Base-by-base conservation (phyloP, 1,140 invertebrate genomes). In the Helicoverpa armigera region DNA sequence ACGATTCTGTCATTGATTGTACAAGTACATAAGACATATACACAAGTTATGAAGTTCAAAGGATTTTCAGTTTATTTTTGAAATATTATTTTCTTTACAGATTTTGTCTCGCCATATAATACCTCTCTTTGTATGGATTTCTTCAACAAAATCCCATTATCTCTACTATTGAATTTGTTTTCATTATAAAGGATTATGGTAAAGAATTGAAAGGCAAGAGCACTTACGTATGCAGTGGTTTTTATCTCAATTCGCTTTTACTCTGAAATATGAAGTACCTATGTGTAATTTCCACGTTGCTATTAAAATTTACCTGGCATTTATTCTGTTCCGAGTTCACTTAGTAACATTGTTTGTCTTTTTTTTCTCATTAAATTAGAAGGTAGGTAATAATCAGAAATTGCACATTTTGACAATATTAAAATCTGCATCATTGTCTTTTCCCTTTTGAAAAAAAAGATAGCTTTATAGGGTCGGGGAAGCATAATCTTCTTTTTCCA, bases 61-160 rank as follows among this genome's bases (percentile, higher is more conserved):
- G 72, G 53, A 56, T 58, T 53, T 48, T 18, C 16, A 63, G 58
- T 76, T 76, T 76, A 43, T 76, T 61, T 63, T 76, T 76, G 5
- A 58, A 76, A 76, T 43, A 43, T 35, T 76, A 76, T 63, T 75
- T 61, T 63, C 58, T 63, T 75, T 75, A 23, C 51, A 50, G n/a
- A 50, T 43, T 50, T 18, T n/a, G 7, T 23, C 35, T 43, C 35
- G 51, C 56, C 48, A 50, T 75, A 58, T 63, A 76, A 76, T 76
- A 51, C 48, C 12, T 61, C 43, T 76, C 72, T 76, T 63, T 50
- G 56, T 50, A 58, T 76, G 73, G 58, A 63, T 76, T 76, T 76
- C 54, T 60, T 23, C 3, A 12, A 10, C 18, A 51, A 76, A n/a
- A 76, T 61, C 56, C 73, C 43, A 63, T 76, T 76, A 61, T 76